Evolutionary conservation across 2,888 invertebrate species (phyloP).

Genomic region (Stenolophus ochropezus): DNA sequence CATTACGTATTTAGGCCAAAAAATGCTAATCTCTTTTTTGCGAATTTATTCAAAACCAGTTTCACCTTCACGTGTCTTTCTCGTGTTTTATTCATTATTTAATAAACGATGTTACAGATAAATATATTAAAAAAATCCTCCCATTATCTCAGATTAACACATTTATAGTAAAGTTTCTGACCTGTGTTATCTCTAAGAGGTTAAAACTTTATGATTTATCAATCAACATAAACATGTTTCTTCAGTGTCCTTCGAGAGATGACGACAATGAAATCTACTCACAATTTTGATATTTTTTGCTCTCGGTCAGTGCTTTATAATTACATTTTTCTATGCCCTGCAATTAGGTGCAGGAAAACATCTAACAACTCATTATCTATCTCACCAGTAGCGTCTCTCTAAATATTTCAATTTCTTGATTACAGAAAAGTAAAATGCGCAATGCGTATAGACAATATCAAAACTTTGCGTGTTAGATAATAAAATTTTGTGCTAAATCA

Average conservation of each 20-base stretch:
- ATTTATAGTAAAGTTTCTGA: constrained; percentile 10
- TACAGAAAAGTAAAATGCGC: neutral
- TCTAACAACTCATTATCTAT: constrained; percentile 17
- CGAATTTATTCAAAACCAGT: constrained; percentile 33
- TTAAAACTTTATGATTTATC: constrained; percentile 35
- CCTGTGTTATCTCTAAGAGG: constrained; percentile 50
- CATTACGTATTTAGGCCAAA: neutral
- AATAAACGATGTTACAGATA: constrained; percentile 38
- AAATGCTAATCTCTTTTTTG: constrained; percentile 3
- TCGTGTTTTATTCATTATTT: constrained; percentile 33
- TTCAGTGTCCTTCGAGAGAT: neutral
- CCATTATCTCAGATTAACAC: constrained; percentile 1
- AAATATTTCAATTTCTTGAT: neutral
- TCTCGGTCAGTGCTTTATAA: too few species aligned
- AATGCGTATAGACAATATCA: neutral
- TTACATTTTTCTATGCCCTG: neutral
- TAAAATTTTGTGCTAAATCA: neutral
- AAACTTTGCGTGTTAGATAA: constrained; percentile 16
- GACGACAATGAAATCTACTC: constrained; percentile 25
- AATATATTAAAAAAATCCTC: constrained; percentile 7
- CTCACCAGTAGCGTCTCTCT: neutral
- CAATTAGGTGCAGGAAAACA: constrained; percentile 2
- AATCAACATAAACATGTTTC: constrained; percentile 52
- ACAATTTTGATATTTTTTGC: too few species aligned
- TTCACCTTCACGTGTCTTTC: constrained; percentile 53